A percentile compares a stretch with the other conserved stretches of the same genome.
These are phyloP conservation scores for Melanchra persicariae DNA, from an alignment of 2,888 invertebrate species.

Conservation along the genomic window DNA sequence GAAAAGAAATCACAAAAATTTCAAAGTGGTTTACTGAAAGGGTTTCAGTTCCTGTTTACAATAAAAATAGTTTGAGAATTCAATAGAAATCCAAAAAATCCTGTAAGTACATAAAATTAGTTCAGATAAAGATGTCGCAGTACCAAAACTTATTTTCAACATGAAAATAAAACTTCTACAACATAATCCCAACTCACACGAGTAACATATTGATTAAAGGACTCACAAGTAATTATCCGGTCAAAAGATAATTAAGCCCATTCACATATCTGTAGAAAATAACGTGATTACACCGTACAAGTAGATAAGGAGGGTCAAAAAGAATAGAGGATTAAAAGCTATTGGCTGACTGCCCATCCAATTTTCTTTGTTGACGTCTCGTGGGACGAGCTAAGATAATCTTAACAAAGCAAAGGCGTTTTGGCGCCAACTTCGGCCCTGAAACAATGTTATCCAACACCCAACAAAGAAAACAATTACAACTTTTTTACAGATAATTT, in stretches of 20 bases:
- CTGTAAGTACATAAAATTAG: too few species aligned
- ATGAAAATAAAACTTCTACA: neutral
- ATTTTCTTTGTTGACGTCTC: conserved; percentile 90
- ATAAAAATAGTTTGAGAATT: too few species aligned
- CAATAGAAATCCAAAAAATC: too few species aligned
- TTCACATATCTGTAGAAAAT: conserved; percentile 74
- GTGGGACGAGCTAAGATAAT: conserved; percentile 87
- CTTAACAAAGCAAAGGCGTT: conserved; percentile 88
- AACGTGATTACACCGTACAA: conserved; percentile 84
- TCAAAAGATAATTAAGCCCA: conserved; percentile 66
- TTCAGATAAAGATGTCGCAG: too few species aligned
- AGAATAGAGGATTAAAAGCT: conserved; percentile 88
- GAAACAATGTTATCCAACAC: conserved; percentile 77
- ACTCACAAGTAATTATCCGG: conserved; percentile 54
- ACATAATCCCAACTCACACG: conserved; percentile 11
- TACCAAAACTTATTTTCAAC: too few species aligned
- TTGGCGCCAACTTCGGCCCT: conserved; percentile 74
- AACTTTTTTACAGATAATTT: conserved; percentile 78
- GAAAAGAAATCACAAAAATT: too few species aligned
- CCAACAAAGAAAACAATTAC: conserved; percentile 78
- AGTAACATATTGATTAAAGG: conserved; percentile 42
- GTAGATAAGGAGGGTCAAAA: conserved; percentile 87
- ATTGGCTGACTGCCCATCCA: conserved; percentile 90
- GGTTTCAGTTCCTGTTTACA: too few species aligned
- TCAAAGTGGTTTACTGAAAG: too few species aligned